phyloP scores from a whole-genome alignment of 2,797 vertebrate species.

The Rhincodon typus region DNA sequence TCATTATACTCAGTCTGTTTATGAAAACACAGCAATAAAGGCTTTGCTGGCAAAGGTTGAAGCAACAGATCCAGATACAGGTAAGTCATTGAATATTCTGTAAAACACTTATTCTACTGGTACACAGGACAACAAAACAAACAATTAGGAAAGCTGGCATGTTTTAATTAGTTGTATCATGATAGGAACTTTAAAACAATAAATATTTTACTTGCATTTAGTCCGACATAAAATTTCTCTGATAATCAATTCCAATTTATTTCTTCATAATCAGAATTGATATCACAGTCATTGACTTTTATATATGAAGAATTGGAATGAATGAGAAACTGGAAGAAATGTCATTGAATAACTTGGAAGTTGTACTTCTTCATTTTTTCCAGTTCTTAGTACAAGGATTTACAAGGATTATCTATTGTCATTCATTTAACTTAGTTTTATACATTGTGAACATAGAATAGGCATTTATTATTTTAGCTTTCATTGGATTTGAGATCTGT shows the following conservation, averaged over 20 bases:
- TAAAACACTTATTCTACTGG: not conserved
- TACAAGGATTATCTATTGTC: not conserved
- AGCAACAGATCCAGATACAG: constrained; percentile 84
- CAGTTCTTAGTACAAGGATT: not conserved
- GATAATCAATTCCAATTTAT: not conserved
- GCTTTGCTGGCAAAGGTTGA: constrained; percentile 87
- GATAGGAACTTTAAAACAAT: not conserved
- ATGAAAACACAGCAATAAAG: constrained; percentile 84
- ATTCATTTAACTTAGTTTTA: not conserved
- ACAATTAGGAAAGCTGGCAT: not conserved
- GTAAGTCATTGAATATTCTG: constrained; percentile 52
- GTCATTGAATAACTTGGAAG: not conserved
- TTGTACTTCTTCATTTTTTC: not conserved
- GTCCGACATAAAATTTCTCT: not conserved
- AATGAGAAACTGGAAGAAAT: not conserved
- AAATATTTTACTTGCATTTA: not conserved
- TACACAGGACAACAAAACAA: not conserved
- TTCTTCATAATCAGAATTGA: not conserved
- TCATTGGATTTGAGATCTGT: not conserved
- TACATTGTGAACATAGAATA: not conserved
- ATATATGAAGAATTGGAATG: not conserved
- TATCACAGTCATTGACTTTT: not conserved
- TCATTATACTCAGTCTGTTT: constrained; percentile 74
- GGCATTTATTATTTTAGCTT: not conserved
- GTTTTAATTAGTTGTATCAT: not conserved